Evolutionary conservation across 1,140 invertebrate genomes (phyloP).

Genomic region (Eupristina koningsbergeri): DNA sequence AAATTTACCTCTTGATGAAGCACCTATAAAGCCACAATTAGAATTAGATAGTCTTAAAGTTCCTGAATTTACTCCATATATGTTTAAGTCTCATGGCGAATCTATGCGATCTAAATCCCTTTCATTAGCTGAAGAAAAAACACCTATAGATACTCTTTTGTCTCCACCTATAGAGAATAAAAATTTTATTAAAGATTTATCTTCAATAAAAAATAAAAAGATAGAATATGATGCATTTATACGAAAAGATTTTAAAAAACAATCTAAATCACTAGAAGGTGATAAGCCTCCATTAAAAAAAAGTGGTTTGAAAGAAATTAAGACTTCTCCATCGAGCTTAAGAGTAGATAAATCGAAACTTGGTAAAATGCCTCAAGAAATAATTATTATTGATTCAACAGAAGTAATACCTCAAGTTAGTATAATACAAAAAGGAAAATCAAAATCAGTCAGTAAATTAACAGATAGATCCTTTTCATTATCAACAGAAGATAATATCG

Average conservation of each 20-base stretch:
- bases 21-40: conserved; percentile 69
- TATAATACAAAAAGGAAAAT: conserved; percentile 71
- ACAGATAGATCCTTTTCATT: conserved; percentile 62
- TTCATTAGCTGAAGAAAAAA: conserved; percentile 71
- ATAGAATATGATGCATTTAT: conserved; percentile 62
- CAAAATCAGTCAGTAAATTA: conserved; percentile 68
- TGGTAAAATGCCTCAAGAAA: conserved; percentile 71
- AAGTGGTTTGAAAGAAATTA: conserved; percentile 63
- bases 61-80: conserved; percentile 70
- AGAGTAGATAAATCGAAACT: conserved; percentile 71
- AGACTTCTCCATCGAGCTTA: conserved; percentile 61
- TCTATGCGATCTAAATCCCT: conserved; percentile 69
- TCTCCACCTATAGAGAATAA: conserved; percentile 71
- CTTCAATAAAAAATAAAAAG: conserved; percentile 66
- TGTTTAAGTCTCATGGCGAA: conserved; percentile 68
- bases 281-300: conserved; percentile 71
- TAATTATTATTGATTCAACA: conserved; percentile 71
- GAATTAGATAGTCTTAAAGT: conserved; percentile 71
- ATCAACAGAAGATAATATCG: conserved; percentile 64
- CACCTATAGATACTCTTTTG: conserved; percentile 69
- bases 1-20: conserved; percentile 70
- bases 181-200: conserved; percentile 68
- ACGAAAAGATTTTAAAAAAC: conserved; percentile 71
- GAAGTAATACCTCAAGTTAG: conserved; percentile 68
- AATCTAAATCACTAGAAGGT: conserved; percentile 71